Conservation (phyloP, 2,113 vertebrate species). For the Aptenodytes forsteri region DNA sequence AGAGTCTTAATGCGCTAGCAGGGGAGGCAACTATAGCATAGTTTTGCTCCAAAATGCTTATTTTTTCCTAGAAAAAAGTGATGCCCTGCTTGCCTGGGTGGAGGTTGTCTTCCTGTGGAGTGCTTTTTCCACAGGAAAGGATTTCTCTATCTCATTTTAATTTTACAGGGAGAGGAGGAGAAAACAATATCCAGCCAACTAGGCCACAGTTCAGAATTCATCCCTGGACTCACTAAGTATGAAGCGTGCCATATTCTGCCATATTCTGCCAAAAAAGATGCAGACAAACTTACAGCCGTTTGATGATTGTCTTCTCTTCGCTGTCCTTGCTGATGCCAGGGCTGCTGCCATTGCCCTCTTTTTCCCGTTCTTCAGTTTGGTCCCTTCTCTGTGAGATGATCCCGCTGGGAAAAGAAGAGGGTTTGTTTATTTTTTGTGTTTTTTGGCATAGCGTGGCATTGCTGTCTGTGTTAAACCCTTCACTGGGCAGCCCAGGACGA, state of each 20-base stretch:
- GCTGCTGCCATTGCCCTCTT: constrained; percentile 47
- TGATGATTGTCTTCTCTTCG: constrained; percentile 84
- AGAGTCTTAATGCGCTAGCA: background rate
- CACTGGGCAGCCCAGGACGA: background rate
- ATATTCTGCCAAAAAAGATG: background rate
- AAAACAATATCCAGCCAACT: background rate
- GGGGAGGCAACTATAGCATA: background rate
- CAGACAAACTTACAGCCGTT: constrained; percentile 82
- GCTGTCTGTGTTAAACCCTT: background rate
- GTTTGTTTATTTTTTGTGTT: background rate
- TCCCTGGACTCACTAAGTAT: background rate
- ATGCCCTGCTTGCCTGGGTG: background rate
- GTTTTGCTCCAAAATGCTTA: background rate
- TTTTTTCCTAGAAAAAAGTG: background rate
- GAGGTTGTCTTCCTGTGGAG: background rate
- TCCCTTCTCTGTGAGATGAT: constrained; percentile 77
- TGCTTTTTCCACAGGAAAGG: constrained; percentile 4
- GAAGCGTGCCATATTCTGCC: background rate
- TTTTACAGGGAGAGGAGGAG: background rate
- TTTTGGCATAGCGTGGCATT: background rate
- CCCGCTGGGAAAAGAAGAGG: constrained; percentile 73
- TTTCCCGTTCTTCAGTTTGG: constrained; percentile 65
- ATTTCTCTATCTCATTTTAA: background rate
- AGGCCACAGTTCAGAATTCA: background rate
- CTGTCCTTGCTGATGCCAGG: constrained; percentile 33